Evolutionary conservation across 1,140 invertebrate species (phyloP).

Genomic region (Drosophila bocqueti): DNA sequence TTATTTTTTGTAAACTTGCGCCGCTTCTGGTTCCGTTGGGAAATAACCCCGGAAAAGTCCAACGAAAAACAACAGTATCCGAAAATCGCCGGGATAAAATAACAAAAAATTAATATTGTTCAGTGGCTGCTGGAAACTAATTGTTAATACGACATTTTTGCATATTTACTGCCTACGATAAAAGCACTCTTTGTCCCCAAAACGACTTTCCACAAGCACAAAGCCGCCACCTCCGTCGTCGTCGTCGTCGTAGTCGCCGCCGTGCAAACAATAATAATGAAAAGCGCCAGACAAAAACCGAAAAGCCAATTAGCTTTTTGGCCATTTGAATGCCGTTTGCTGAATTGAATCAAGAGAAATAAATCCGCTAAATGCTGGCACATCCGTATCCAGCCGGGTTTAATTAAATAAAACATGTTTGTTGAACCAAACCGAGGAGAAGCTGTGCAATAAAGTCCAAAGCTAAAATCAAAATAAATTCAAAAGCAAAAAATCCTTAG

Average conservation of each 20-base stretch:
- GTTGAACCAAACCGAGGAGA: conserved; percentile 7
- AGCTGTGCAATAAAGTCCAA: conserved; percentile 51
- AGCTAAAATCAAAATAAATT: conserved; percentile 71
- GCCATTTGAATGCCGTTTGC: conserved; percentile 6
- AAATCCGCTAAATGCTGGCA: conserved; percentile 22
- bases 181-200: conserved; percentile 31
- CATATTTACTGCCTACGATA: conserved; percentile 19
- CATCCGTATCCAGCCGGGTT: conserved; percentile 18
- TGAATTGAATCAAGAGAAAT: conserved; percentile 13
- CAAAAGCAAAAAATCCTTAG: conserved; percentile 74
- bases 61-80: conserved; percentile 13
- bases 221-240: conserved; percentile 31
- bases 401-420: conserved; percentile 27
- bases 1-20: conserved; percentile 25
- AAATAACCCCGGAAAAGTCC: conserved; percentile 6
- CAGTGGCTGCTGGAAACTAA: neutral
- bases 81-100: conserved; percentile 24
- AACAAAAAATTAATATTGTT: conserved; percentile 4
- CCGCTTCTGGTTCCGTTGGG: conserved; percentile 3
- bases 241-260: conserved; percentile 30
- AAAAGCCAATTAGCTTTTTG: conserved; percentile 55
- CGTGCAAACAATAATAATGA: conserved; percentile 80
- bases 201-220: conserved; percentile 20
- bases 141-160: neutral
- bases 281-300: conserved; percentile 71